Evolutionary conservation across 2,113 vertebrate genomes (phyloP).

Genomic region (Spilogale gracilis): DNA sequence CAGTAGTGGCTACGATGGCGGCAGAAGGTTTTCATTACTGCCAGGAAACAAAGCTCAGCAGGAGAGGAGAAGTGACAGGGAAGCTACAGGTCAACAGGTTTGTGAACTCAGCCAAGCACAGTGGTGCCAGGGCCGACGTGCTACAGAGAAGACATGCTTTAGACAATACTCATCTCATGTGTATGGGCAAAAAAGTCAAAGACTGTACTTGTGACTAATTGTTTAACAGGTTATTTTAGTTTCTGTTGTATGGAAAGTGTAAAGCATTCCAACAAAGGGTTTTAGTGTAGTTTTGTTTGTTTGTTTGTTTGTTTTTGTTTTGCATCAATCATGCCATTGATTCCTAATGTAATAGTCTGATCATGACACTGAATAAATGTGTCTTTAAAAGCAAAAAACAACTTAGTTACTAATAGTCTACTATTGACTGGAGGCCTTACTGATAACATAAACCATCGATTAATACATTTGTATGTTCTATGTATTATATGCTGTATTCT

Average conservation of each 20-base stretch:
- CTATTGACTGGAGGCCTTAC: neutral
- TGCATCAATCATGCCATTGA: conserved; percentile 86
- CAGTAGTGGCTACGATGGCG: neutral
- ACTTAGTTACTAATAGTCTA: neutral
- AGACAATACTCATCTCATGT: neutral
- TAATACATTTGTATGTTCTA: neutral
- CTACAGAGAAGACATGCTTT: neutral
- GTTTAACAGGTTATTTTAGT: conserved; percentile 84
- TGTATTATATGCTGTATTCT: neutral
- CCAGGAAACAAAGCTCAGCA: conserved; percentile 91
- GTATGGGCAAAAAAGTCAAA: conserved; percentile 83
- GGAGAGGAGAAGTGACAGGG: conserved; percentile 93
- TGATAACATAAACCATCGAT: neutral
- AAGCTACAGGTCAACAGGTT: conserved; percentile 93
- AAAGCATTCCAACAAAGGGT: too few relatives aligned
- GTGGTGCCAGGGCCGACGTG: conserved; percentile 83
- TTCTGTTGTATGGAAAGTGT: too few relatives aligned
- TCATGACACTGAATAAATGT: conserved; percentile 95
- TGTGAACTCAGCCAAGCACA: conserved; percentile 93
- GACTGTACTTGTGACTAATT: conserved; percentile 88
- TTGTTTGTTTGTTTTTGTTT: too few relatives aligned
- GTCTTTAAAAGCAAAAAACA: conserved; percentile 81
- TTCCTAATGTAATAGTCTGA: conserved; percentile 93
- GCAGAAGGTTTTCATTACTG: conserved; percentile 35
- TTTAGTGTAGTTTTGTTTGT: conserved; percentile 66